Conservation (phyloP, 1,140 invertebrate genomes). For the Wasmannia auropunctata region DNA sequence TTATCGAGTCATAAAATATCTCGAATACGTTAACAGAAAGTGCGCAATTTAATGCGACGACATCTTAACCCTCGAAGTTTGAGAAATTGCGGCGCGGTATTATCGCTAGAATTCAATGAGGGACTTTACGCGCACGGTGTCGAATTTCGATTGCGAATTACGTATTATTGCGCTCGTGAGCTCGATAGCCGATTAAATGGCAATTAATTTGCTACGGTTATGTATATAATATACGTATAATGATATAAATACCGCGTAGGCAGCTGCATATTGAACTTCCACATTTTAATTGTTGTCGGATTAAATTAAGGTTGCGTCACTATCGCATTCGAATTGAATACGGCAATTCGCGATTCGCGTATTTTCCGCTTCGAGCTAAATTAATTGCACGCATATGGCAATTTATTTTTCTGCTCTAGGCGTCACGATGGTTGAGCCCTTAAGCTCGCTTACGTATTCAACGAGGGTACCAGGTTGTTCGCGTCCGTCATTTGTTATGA, state of each 20-base stretch:
- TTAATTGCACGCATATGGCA: background rate
- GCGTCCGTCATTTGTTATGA: conserved; percentile 57
- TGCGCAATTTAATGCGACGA: background rate
- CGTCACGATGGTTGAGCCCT: conserved; percentile 31
- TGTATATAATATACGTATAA: background rate
- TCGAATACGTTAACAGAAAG: background rate
- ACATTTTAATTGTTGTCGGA: background rate
- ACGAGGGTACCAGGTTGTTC: background rate
- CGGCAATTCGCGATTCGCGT: background rate
- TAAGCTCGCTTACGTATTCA: conserved; percentile 48
- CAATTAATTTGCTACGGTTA: conserved; percentile 12
- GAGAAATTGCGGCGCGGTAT: background rate
- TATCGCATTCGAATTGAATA: background rate
- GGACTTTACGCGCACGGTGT: background rate
- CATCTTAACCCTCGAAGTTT: background rate
- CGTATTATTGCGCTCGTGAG: background rate
- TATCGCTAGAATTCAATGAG: background rate
- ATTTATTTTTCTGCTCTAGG: conserved; percentile 26
- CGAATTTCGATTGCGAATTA: conserved; percentile 25
- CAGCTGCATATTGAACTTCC: background rate
- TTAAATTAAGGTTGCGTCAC: background rate
- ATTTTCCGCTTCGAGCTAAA: background rate
- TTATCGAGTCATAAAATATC: background rate
- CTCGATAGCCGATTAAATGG: conserved; percentile 1
- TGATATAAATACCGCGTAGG: background rate